phyloP scores from a whole-genome alignment of 2,113 vertebrate genomes.

The Silurus glanis region DNA sequence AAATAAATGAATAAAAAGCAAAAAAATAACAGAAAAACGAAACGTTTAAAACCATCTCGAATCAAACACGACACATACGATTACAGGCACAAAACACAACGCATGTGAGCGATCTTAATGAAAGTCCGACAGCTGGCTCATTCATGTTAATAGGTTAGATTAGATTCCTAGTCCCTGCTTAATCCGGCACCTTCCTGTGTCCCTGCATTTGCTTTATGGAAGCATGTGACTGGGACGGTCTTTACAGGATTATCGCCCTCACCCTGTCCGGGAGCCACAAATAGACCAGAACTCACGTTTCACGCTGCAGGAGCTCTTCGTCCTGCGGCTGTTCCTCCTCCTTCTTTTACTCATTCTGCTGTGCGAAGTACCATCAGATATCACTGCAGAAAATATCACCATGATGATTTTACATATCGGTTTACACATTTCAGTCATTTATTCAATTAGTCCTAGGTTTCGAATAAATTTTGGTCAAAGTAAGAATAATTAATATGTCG shows the following conservation, averaged over 20 bases:
- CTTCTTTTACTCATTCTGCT: constrained; percentile 80
- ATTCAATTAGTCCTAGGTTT: not conserved
- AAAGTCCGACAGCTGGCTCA: not conserved
- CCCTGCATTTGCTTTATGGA: not conserved
- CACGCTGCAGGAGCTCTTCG: constrained; percentile 78
- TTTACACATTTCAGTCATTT: not conserved
- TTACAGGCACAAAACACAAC: not conserved
- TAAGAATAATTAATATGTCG: not conserved
- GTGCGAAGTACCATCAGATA: not conserved
- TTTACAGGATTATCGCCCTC: constrained; percentile 58
- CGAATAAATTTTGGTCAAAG: not conserved
- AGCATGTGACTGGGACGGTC: constrained; percentile 59
- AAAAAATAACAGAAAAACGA: not conserved
- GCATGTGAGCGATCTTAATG: not conserved
- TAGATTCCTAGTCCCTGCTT: not conserved
- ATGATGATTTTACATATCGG: not conserved
- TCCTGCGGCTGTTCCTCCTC: constrained; percentile 78
- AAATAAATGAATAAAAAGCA: not conserved
- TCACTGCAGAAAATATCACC: constrained; percentile 32
- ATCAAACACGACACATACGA: not conserved
- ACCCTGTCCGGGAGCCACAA: constrained; percentile 14
- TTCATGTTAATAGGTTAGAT: not conserved
- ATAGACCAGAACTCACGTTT: constrained; percentile 75
- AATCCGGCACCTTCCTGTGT: constrained; percentile 32
- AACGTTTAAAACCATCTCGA: not conserved